Evolutionary conservation across 1,140 invertebrate genomes (phyloP).

Genomic region (Rhopalosiphum maidis): DNA sequence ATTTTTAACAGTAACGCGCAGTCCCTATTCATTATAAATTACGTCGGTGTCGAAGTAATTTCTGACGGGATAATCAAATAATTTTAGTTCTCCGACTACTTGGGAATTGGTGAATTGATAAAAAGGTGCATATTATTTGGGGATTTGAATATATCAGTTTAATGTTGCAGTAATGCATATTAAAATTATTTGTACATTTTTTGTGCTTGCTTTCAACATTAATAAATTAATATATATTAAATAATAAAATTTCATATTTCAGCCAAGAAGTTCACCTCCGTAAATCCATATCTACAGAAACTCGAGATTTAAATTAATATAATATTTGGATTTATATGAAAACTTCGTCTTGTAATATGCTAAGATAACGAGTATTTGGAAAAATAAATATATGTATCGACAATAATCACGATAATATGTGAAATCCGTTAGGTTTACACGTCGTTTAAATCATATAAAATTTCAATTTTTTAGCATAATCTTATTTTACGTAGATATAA

Average conservation of each 20-base stretch:
- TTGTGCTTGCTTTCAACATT: not conserved
- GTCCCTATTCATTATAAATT: fast-evolving
- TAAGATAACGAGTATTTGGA: not conserved
- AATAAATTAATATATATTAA: too few species aligned
- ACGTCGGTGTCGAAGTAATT: not conserved
- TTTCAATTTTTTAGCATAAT: not conserved
- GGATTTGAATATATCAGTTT: not conserved
- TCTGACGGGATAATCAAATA: not conserved
- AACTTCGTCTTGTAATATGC: not conserved
- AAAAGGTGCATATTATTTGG: not conserved
- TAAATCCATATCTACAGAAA: not conserved
- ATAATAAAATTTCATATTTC: not conserved
- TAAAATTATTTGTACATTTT: not conserved
- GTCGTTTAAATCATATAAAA: not conserved
- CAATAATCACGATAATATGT: not conserved
- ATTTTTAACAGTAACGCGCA: not conserved
- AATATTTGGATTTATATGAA: not conserved
- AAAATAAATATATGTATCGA: not conserved
- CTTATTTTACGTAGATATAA: not conserved
- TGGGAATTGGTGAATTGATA: not conserved
- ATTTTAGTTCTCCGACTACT: not conserved
- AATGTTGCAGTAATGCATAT: not conserved
- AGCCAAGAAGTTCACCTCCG: not conserved
- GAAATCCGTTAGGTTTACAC: not conserved
- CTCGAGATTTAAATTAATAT: not conserved